These are phyloP conservation scores for Oikopleura vanhoeffeni DNA, from an alignment of 23 tunicate species.

Conservation along the genomic window DNA sequence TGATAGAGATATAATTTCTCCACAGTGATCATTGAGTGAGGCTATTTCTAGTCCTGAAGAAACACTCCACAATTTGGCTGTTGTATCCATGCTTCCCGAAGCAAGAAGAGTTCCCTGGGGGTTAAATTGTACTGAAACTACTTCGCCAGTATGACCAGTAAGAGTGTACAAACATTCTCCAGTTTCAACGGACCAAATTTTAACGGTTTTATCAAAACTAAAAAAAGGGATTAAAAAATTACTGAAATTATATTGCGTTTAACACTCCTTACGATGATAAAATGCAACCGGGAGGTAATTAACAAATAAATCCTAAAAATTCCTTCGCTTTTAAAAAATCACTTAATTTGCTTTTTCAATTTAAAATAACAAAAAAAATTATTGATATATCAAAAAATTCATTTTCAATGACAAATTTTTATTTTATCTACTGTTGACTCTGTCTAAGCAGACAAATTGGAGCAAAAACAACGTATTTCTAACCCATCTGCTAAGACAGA, in stretches of 20 bases:
- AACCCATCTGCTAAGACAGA: too few species aligned
- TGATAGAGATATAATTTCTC: conserved; percentile 73
- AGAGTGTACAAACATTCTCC: conserved; percentile 70
- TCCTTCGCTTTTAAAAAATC: too few species aligned
- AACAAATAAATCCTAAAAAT: too few species aligned
- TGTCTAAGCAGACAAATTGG: too few species aligned
- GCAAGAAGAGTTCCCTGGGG: conserved; percentile 81
- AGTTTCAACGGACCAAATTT: conserved; percentile 69
- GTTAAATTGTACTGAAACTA: conserved; percentile 80
- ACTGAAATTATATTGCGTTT: not conserved
- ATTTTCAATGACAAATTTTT: too few species aligned
- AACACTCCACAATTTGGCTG: conserved; percentile 91
- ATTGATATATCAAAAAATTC: too few species aligned
- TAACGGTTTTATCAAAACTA: conserved; percentile 93
- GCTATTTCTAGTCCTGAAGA: conserved; percentile 59
- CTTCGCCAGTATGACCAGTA: conserved; percentile 81
- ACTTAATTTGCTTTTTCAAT: too few species aligned
- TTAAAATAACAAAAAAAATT: too few species aligned
- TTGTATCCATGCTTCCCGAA: conserved; percentile 93
- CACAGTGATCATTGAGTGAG: conserved; percentile 78
- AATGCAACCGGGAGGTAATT: too few species aligned
- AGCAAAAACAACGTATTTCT: too few species aligned
- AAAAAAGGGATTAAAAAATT: not conserved
- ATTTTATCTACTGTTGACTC: too few species aligned
- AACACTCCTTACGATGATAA: too few species aligned